Percentiles rank a stretch among this genome's conserved stretches.
Conservation (phyloP, 1,140 invertebrate species). For the Stegodyphus mimosarum region DNA sequence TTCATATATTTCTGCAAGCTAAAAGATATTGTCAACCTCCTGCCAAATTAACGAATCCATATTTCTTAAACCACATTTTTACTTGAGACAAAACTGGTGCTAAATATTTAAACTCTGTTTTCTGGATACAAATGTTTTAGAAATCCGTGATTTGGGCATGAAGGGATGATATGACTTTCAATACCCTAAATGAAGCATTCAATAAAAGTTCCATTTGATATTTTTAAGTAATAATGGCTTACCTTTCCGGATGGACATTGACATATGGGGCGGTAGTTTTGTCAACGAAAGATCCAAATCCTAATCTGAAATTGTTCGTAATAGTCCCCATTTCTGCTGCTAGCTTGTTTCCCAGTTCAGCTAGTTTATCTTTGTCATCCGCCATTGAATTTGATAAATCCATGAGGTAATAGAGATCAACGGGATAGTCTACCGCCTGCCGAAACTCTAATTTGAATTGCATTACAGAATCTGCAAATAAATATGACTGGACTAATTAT, state of each 20-base stretch:
- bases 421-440: constrained; percentile 82
- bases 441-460: constrained; percentile 69
- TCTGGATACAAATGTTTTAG: too few species aligned
- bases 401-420: constrained; percentile 90
- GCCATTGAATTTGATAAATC: constrained; percentile 86
- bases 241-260: constrained; percentile 71
- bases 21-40: too few species aligned
- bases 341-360: constrained; percentile 73
- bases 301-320: constrained; percentile 87
- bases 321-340: constrained; percentile 78
- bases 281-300: constrained; percentile 99
- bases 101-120: too few species aligned
- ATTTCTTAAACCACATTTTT: too few species aligned
- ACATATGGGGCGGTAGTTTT: constrained; percentile 98
- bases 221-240: constrained; percentile 52
- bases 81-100: too few species aligned
- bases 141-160: too few species aligned
- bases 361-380: constrained; percentile 77
- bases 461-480: constrained; percentile 20
- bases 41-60: too few species aligned
- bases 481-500: not conserved
- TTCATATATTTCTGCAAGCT: too few species aligned
- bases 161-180: too few species aligned
- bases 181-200: too few species aligned
- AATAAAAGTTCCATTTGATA: not conserved